Evolutionary conservation across 1,140 invertebrate genomes (phyloP).

Genomic region (Hylaeus volcanicus): DNA sequence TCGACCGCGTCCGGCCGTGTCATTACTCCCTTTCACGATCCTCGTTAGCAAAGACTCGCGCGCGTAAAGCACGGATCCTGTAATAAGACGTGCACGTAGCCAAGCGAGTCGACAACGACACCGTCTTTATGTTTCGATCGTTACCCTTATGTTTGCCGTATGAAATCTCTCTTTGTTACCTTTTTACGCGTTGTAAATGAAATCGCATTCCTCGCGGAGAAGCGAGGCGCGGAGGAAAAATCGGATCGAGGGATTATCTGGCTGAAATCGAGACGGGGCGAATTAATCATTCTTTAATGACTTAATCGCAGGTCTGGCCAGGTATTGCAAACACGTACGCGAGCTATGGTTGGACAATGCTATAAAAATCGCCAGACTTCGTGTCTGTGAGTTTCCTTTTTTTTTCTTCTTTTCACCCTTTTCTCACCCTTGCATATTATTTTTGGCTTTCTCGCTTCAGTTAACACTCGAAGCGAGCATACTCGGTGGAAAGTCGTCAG

Average conservation of each 20-base stretch:
- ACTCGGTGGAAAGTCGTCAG: too few relatives aligned
- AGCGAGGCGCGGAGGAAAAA: not conserved
- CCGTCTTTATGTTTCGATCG: slow-evolving; percentile 45
- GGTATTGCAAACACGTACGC: too few relatives aligned
- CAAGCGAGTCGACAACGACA: slow-evolving; percentile 45
- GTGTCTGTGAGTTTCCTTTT: too few relatives aligned
- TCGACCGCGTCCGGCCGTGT: slow-evolving; percentile 75
- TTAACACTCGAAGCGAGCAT: too few relatives aligned
- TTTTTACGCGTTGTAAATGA: slow-evolving; percentile 14
- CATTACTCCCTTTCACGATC: slow-evolving; percentile 78
- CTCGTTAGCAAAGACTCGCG: slow-evolving; percentile 72
- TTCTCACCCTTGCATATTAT: too few relatives aligned
- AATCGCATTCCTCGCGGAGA: not conserved
- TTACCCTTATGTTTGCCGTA: slow-evolving; percentile 42
- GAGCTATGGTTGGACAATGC: too few relatives aligned
- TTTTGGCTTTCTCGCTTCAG: too few relatives aligned
- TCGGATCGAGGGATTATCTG: not conserved
- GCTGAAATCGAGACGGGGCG: not conserved
- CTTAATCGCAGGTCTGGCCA: too few relatives aligned
- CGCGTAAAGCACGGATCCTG: slow-evolving; percentile 59
- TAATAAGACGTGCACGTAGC: slow-evolving; percentile 55
- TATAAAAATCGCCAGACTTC: too few relatives aligned
- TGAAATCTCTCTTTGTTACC: slow-evolving; percentile 29
- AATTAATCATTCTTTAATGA: too few relatives aligned
- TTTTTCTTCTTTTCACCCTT: too few relatives aligned